Conservation (phyloP, 1,140 invertebrate species). For the Drosophila nikananu region DNA sequence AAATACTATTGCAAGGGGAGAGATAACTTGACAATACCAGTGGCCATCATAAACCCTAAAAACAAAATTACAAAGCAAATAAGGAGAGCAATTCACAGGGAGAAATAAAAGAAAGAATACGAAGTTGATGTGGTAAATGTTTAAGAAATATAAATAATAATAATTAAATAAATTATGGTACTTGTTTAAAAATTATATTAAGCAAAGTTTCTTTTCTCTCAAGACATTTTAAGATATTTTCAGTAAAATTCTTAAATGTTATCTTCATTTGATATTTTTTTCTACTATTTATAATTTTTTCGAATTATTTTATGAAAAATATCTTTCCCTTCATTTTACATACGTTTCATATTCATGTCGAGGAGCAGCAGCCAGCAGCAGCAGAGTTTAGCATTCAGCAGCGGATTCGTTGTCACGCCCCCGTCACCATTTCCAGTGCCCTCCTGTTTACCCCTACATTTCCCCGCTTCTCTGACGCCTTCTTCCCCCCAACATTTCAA, state of each 20-base stretch:
- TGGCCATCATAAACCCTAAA: constrained; percentile 39
- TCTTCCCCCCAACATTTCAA: neutral
- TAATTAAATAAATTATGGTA: neutral
- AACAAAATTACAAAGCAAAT: constrained; percentile 1
- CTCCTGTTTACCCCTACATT: neutral
- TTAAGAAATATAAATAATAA: neutral
- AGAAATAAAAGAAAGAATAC: neutral
- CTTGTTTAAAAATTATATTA: neutral
- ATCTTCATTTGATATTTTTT: too few species aligned
- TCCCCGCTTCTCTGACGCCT: constrained; percentile 5
- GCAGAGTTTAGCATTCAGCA: constrained; percentile 31
- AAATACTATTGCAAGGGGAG: constrained; percentile 49
- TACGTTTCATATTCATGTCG: constrained; percentile 80
- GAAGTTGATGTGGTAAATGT: too few species aligned
- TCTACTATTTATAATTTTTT: neutral
- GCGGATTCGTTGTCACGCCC: constrained; percentile 62
- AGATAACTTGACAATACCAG: constrained; percentile 58
- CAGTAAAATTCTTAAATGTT: too few species aligned
- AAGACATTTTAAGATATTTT: too few species aligned
- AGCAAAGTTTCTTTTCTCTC: too few species aligned
- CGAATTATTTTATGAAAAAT: neutral
- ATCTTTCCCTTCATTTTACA: constrained; percentile 75
- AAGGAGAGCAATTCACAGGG: constrained; percentile 1
- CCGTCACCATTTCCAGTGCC: constrained; percentile 32
- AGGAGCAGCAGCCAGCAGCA: constrained; percentile 31